Evolutionary conservation across 2,113 vertebrate genomes (phyloP).

Genomic region (Dendropsophus ebraccatus): DNA sequence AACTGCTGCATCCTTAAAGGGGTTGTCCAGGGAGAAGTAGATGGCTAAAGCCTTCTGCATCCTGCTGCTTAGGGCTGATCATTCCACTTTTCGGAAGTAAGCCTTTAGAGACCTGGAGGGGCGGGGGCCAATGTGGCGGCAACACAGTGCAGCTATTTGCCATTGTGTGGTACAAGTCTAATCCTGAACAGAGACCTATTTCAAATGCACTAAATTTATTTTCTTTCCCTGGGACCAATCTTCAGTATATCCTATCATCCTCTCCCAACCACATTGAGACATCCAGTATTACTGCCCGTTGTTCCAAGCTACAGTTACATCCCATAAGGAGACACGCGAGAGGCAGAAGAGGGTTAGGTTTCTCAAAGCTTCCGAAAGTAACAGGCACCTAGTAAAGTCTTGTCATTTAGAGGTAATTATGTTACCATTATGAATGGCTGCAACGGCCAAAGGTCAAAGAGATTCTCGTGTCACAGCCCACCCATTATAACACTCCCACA

Average conservation of each 20-base stretch:
- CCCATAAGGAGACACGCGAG: background rate
- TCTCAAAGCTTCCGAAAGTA: conserved; percentile 37
- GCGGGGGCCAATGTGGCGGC: no score
- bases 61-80: no score
- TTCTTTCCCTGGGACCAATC: background rate
- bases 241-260: background rate
- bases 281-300: background rate
- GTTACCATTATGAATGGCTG: conserved; percentile 21
- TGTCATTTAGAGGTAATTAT: conserved; percentile 36
- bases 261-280: background rate
- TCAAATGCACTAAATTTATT: background rate
- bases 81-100: no score
- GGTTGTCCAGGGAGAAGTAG: no score
- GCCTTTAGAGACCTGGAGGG: no score
- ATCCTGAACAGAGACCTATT: background rate
- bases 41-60: no score
- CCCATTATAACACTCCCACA: background rate
- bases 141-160: no score
- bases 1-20: no score
- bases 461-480: background rate
- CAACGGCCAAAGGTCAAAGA: conserved; percentile 11
- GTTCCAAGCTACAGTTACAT: background rate
- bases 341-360: conserved; percentile 9
- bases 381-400: conserved; percentile 29
- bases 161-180: no score